These are phyloP conservation scores for Centruroides sculpturatus DNA, from an alignment of 1,140 invertebrate species.

Conservation along the genomic window DNA sequence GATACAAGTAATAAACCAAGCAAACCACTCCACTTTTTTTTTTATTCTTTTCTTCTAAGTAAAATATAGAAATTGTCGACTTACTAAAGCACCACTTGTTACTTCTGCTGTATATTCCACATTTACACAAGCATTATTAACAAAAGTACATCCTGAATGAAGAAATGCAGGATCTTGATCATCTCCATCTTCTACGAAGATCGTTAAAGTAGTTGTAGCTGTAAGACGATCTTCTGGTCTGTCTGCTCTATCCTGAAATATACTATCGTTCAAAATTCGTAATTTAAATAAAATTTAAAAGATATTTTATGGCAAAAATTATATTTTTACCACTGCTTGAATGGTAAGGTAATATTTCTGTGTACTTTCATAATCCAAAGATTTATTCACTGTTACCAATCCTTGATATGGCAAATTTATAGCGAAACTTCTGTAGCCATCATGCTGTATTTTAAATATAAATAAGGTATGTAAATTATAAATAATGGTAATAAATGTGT, in stretches of 20 bases:
- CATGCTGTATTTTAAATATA: constrained; percentile 22
- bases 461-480: background rate
- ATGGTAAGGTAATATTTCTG: constrained; percentile 14
- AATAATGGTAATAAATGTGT: background rate
- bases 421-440: constrained; percentile 65
- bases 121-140: constrained; percentile 17
- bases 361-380: constrained; percentile 17
- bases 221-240: constrained; percentile 13
- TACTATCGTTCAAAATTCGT: too few relatives aligned
- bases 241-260: constrained; percentile 13
- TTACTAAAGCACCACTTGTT: constrained; percentile 14
- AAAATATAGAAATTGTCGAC: background rate
- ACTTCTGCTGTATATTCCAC: constrained; percentile 16
- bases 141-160: constrained; percentile 47
- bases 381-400: constrained; percentile 15
- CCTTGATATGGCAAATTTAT: constrained; percentile 34
- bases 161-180: constrained; percentile 42
- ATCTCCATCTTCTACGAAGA: constrained; percentile 61
- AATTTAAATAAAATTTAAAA: background rate
- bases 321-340: constrained; percentile 13
- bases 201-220: constrained; percentile 50
- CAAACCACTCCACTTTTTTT: too few relatives aligned
- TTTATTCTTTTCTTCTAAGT: too few relatives aligned
- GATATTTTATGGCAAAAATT: background rate
- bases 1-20: too few relatives aligned